A percentile compares a stretch with the other conserved stretches of the same genome.
These are phyloP conservation scores for Anthonomus grandis DNA, from an alignment of 1,140 invertebrate genomes.

Conservation along the genomic window DNA sequence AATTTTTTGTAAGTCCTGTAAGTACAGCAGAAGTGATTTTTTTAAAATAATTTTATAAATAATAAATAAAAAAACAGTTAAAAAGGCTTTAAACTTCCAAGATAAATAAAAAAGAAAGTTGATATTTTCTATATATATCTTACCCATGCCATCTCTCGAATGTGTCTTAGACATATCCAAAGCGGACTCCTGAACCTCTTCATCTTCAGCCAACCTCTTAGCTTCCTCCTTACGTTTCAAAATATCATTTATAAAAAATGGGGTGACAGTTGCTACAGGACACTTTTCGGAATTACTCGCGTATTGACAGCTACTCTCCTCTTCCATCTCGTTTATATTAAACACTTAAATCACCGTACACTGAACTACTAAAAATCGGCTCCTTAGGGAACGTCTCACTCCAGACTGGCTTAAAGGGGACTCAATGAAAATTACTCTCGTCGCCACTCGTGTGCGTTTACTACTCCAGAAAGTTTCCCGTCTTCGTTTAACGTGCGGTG, in stretches of 20 bases:
- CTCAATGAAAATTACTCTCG: constrained; percentile 34
- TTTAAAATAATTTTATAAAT: too few species aligned
- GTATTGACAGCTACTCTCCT: constrained; percentile 24
- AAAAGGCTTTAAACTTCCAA: too few species aligned
- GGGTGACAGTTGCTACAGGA: constrained; percentile 53
- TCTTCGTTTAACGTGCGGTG: constrained; percentile 2
- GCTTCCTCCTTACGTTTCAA: constrained; percentile 53
- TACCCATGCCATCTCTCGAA: constrained; percentile 21
- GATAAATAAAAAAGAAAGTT: too few species aligned
- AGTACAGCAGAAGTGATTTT: too few species aligned
- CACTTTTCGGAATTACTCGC: constrained; percentile 28
- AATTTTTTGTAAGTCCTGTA: too few species aligned
- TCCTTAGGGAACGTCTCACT: constrained; percentile 23
- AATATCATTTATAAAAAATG: constrained; percentile 76
- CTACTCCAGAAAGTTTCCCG: constrained; percentile 19
- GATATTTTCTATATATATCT: too few species aligned
- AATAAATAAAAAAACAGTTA: too few species aligned
- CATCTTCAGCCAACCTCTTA: constrained; percentile 37
- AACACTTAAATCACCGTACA: too few species aligned
- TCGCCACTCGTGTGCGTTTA: constrained; percentile 33
- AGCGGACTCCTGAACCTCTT: constrained; percentile 43
- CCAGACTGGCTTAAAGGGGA: constrained; percentile 31
- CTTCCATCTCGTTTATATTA: too few species aligned
- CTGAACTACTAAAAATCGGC: too few species aligned
- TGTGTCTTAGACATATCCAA: constrained; percentile 48